These are phyloP conservation scores for Mactra quadrangularis DNA, from an alignment of 1,140 invertebrate genomes.

Conservation along the genomic window DNA sequence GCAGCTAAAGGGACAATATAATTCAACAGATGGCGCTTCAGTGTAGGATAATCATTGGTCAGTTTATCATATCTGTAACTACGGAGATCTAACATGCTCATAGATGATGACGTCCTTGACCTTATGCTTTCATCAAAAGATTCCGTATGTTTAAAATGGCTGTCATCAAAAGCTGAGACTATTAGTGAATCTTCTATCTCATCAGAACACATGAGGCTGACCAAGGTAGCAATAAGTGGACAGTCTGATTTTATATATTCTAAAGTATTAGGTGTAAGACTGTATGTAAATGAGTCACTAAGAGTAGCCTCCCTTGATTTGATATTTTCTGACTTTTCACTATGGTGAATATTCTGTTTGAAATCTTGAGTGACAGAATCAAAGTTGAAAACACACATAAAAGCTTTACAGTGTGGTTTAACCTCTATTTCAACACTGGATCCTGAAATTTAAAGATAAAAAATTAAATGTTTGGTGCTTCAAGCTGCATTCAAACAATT, in stretches of 20 bases:
- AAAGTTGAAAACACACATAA: constrained; percentile 71
- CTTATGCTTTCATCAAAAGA: constrained; percentile 22
- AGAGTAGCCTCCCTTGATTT: constrained; percentile 12
- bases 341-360: neutral
- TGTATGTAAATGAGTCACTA: constrained; percentile 60
- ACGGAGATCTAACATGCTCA: constrained; percentile 79
- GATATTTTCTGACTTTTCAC: neutral
- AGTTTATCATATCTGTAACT: constrained; percentile 81
- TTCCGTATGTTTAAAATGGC: constrained; percentile 69
- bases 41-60: constrained; percentile 74
- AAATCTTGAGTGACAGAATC: constrained; percentile 25
- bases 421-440: constrained; percentile 67
- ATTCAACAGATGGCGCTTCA: constrained; percentile 77
- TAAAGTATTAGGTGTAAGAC: constrained; percentile 77
- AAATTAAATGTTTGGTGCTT: too few relatives aligned
- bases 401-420: constrained; percentile 60
- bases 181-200: constrained; percentile 75
- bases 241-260: constrained; percentile 80
- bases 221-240: constrained; percentile 78
- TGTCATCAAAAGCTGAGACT: constrained; percentile 73
- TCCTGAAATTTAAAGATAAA: neutral
- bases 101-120: constrained; percentile 74
- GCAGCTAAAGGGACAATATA: constrained; percentile 79
- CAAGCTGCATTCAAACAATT: too few relatives aligned
- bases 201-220: constrained; percentile 80